Conservation (phyloP, 2,113 vertebrate genomes). For the Aphyosemion australe region DNA sequence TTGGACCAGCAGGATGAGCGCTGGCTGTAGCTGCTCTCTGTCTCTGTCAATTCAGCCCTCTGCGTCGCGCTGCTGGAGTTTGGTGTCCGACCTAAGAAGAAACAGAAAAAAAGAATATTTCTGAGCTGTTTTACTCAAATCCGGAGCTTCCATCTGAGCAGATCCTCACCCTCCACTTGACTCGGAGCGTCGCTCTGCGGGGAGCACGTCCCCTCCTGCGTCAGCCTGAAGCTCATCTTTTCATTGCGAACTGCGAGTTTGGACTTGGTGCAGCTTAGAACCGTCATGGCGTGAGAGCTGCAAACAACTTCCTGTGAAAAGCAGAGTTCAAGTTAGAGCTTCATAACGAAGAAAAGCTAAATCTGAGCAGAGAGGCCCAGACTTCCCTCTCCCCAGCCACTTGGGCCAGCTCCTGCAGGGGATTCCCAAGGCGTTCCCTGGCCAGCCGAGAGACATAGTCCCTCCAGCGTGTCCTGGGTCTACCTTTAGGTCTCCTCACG, state of each 20-base stretch:
- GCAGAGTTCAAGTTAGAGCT: background rate
- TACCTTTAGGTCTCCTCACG: too few relatives aligned
- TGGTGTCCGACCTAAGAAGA: conserved; percentile 68
- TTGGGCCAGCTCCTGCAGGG: too few relatives aligned
- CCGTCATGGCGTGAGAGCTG: conserved; percentile 80
- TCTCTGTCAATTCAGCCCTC: conserved; percentile 56
- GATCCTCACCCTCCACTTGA: conserved; percentile 81
- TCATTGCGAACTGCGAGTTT: conserved; percentile 87
- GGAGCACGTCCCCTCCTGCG: conserved; percentile 80
- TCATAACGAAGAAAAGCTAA: background rate
- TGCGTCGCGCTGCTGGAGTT: conserved; percentile 52
- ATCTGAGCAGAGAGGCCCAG: too few relatives aligned
- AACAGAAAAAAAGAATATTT: background rate
- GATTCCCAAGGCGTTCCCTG: too few relatives aligned
- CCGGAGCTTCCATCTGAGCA: background rate
- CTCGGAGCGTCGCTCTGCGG: conserved; percentile 77
- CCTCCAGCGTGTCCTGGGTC: too few relatives aligned
- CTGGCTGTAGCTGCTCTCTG: conserved; percentile 72
- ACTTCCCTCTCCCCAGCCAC: too few relatives aligned
- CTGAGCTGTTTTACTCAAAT: background rate
- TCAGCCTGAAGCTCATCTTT: conserved; percentile 75
- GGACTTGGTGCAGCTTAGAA: conserved; percentile 81
- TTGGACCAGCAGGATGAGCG: conserved; percentile 64
- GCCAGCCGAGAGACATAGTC: too few relatives aligned
- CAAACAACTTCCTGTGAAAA: conserved; percentile 84